A percentile compares a stretch with the other conserved stretches of the same genome.
Evolutionary conservation across 1,140 invertebrate genomes (phyloP).

Genomic region (Gryllus bimaculatus): DNA sequence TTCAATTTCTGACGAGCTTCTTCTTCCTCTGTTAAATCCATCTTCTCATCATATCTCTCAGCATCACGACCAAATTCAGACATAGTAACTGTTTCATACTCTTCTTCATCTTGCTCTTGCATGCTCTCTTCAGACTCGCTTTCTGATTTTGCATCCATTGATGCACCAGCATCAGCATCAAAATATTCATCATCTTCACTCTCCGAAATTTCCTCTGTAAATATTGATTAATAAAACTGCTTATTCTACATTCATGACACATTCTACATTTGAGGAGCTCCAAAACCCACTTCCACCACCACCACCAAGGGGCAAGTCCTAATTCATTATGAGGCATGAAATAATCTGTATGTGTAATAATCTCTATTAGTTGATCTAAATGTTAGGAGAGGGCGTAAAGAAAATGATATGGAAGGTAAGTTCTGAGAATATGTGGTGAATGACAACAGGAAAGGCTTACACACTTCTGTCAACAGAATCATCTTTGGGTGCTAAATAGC

Average conservation of each 20-base stretch:
- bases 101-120: conserved; percentile 25
- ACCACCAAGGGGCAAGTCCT: too few relatives aligned
- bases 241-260: background rate
- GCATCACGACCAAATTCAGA: conserved; percentile 50
- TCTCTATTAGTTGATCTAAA: too few relatives aligned
- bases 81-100: conserved; percentile 35
- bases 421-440: too few relatives aligned
- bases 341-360: too few relatives aligned
- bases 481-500: too few relatives aligned
- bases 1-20: conserved; percentile 60
- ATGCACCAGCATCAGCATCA: conserved; percentile 28
- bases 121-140: conserved; percentile 9
- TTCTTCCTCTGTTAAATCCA: conserved; percentile 65
- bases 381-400: too few relatives aligned
- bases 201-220: conserved; percentile 17
- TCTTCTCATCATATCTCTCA: conserved; percentile 54
- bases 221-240: background rate
- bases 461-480: too few relatives aligned
- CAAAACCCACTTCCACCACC: too few relatives aligned
- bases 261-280: too few relatives aligned
- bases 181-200: conserved; percentile 28
- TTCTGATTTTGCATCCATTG: conserved; percentile 26
- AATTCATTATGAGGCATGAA: too few relatives aligned
- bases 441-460: too few relatives aligned
- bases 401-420: too few relatives aligned